Base-by-base conservation (phyloP, 2,113 vertebrate genomes). In the Pongo abelii region DNA sequence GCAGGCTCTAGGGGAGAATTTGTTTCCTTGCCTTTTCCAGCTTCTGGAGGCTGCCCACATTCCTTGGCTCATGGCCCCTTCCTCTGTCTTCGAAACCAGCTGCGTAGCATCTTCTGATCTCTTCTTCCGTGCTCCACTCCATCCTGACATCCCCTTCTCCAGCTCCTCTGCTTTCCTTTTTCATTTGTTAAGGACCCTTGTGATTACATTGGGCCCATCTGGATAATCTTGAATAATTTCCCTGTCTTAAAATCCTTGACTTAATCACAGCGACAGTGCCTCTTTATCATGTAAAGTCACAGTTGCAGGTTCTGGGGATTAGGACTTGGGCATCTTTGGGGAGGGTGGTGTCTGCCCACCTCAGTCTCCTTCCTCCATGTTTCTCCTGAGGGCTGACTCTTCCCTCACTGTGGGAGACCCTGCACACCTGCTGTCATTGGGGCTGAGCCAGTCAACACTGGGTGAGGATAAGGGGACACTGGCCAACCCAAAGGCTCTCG, bases 391-490 rank as follows among this genome's bases (percentile, higher is more conserved):
- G 59, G 6, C 23, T 32, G 8, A 43, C 14, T 57, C 72, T 30
- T 27, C 6, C 18, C 32, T 50, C 0, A 1, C 9, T 1, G 0
- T 40, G 67, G 57, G n/a, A 8, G n/a, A 5, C 40, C 0, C 0
- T 35, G 2, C 10, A 25, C 5, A 10, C n/a, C 11, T 55, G 23
- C 52, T 20, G 32, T 55, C 5, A 0, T 18, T 2, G 5, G 74
- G 46, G 35, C n/a, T 8, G 46, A 0, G 11, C 69, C 25, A 4
- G 8, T 46, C 48, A 8, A 1, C 79, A 11, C 8, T 3, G 8
- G n/a, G 12, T 11, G 5, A 40, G 25, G 61, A 13, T 2, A 0
- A 30, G 18, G 17, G 12, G 32, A 20, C 27, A 4, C 35, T 4
- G 5, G 30, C 8, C 69, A 43, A 9, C 0, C 13, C 2, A 2